Evolutionary conservation across 2,113 vertebrate species (phyloP), one percentile per base, ranked within the genome.

Genomic region (Heterotilapia buettikoferi): DNA sequence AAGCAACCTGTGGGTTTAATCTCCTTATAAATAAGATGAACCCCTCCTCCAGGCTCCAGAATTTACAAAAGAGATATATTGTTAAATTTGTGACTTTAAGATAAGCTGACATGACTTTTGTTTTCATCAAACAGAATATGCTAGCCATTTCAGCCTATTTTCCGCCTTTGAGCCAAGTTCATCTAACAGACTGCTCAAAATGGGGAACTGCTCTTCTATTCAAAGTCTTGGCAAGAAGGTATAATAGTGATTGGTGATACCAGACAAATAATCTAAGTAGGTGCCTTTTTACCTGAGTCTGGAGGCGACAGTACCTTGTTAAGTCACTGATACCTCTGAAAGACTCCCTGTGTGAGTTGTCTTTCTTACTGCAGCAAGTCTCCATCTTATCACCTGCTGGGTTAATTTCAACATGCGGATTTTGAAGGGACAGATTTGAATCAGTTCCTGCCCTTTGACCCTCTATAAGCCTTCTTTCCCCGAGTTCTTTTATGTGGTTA

Each of bases 391-490:
- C 53, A 40, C 93, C 91, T 79, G 86, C 91, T 93, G 93, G 29
- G 47, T 21, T 91, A 31, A 91, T 89, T 86, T 86, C 79, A 85
- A 36, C 50, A 3, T 43, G 38, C 2, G 85, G 87, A 86, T 80
- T 84, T 83, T 40, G 6, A 78, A 76, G 21, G 21, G 56, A 73
- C 38, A 87, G 9, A 82, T 36, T 26, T 45, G 8, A 36, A 50
- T 73, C n/a, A 71, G 56, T 85, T 90, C 61, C 80, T 73, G 54
- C 38, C 85, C 93, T 90, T 29, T 86, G 82, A 92, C 84, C 90
- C 57, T 13, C 7, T 47, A 43, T 26, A 50, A 79, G 29, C 82
- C 56, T 24, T 18, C 16, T 57, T 45, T 14, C 81, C 71, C 83
- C 13, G 1, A 59, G 3, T 47, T 21, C 38, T 45, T 18, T 73